Conservation (phyloP, 2,113 vertebrate species). For the Theristicus caerulescens region DNA sequence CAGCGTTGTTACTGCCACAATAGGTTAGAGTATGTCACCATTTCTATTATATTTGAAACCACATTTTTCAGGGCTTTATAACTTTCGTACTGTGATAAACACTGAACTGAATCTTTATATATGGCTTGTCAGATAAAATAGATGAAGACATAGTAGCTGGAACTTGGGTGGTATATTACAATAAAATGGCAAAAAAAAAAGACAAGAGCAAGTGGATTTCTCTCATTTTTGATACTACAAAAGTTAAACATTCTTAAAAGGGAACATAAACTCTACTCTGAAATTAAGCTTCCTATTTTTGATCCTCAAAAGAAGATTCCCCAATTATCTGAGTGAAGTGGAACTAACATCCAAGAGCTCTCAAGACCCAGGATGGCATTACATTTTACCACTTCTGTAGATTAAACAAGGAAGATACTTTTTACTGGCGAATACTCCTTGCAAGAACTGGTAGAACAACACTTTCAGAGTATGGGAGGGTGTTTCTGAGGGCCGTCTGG, state of each 20-base stretch:
- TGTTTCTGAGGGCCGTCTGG: background rate
- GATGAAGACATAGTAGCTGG: slow-evolving; percentile 18
- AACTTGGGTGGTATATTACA: background rate
- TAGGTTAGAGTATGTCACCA: slow-evolving; percentile 39
- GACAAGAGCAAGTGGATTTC: background rate
- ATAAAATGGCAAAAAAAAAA: background rate
- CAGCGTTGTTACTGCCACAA: slow-evolving; percentile 25
- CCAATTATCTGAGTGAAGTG: background rate
- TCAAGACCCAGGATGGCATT: background rate
- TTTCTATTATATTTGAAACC: slow-evolving; percentile 30
- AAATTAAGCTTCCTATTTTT: background rate
- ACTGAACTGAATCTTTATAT: slow-evolving; percentile 23
- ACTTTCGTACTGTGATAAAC: slow-evolving; percentile 38
- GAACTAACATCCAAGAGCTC: background rate
- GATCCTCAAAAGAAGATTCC: background rate
- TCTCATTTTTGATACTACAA: background rate
- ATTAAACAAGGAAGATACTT: background rate
- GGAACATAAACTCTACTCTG: background rate
- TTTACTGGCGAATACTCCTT: background rate
- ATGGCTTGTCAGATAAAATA: slow-evolving; percentile 43
- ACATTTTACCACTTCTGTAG: background rate
- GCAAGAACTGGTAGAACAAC: background rate
- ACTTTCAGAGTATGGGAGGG: fast-evolving
- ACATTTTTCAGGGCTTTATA: slow-evolving; percentile 49
- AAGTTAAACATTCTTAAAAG: background rate